Base-by-base conservation (phyloP, 2,113 vertebrate species). In the Arothron firmamentum region DNA sequence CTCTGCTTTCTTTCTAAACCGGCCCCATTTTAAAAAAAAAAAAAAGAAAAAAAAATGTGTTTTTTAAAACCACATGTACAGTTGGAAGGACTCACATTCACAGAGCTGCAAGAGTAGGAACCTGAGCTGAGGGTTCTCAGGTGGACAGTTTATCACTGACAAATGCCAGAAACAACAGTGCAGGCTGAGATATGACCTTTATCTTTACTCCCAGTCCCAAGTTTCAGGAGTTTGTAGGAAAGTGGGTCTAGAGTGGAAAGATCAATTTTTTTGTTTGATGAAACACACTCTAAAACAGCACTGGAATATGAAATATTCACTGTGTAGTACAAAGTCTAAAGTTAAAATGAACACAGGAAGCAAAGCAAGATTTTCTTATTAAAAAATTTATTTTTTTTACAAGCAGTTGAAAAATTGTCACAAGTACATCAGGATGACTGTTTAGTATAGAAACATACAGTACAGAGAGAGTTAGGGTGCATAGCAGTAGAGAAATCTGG, bases 401-500 rank as follows among this genome's bases (percentile, higher is more conserved):
- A 91, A 78, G 56, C 72, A 54, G 56, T 80, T 52, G 31, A 67
- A 77, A 79, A 80, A 72, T 78, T 59, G 75, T 85, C 86, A 86
- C 85, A 87, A 62, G 83, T 72, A 87, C 75, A 81, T 62, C 70
- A 81, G 31, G 75, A 73, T 11, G 74, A 81, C 74, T 62, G 77
- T 78, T 87, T 67, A 60, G 75, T 72, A 85, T 82, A 87, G 70
- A 87, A 85, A 84, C 75, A 74, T 85, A 83, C 70, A 88, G 84
- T 87, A 87, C 75, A 83, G 72, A 81, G 74, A 82, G 62, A 38
- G 56, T 78, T 38, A 72, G 83, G 79, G 75, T 90, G 88, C 87
- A 90, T 90, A 90, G 83, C 76, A 68, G 41, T 72, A 72, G 53
- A 41, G 15, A 76, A 81, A 78, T 72, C 73, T 65, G 66, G 28